Evolutionary conservation across 2,797 vertebrate genomes (phyloP), one percentile per base, ranked within the genome.

Genomic region (Melanotaenia pygmaea): DNA sequence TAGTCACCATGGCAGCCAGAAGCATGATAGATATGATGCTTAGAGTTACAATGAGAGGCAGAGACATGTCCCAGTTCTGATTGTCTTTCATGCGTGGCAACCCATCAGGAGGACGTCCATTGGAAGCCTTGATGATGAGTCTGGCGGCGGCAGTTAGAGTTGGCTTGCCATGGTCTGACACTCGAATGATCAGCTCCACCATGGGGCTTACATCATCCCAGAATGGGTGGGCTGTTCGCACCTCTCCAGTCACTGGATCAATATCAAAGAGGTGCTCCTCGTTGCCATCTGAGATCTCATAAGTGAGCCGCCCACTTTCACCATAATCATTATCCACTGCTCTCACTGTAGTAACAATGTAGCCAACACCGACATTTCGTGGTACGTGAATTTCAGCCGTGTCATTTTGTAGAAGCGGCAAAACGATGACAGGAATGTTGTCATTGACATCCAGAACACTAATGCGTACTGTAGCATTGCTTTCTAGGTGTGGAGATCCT

Each of bases 11-110:
- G 89, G 98, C 98, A 71, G 98, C 97, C 81, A 99, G 92, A 64
- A 99, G 95, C 94, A 99, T 97, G 85, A 98, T 95, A 62, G 98
- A 99, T 82, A 99, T 96, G 38, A 98, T 97, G 88, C 98, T 98
- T 65, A 99, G 93, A 0, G 98, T 99, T 81, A 99, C 97, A 56
- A 99, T 99, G 67, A 99, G 95, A 22, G 98, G 98, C 65, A 99
- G 93, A 0, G 98, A 99, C 93, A 98, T 94, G 94, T 99, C 98
- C 98, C 98, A 99, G 85, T 95, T 96, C 82, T 95, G 97, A 89
- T 96, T 96, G 90, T 99, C 96, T 0, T 96, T 98, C 59, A 97
- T 96, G 64, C 92, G 95, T 0, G 97, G 96, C 73, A 98, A 96
- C 0, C 97, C 98, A 80, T 98, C 97, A 0, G 97, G 96, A 54